phyloP scores from a whole-genome alignment of 2,113 vertebrate genomes.

The Zapornia atra region DNA sequence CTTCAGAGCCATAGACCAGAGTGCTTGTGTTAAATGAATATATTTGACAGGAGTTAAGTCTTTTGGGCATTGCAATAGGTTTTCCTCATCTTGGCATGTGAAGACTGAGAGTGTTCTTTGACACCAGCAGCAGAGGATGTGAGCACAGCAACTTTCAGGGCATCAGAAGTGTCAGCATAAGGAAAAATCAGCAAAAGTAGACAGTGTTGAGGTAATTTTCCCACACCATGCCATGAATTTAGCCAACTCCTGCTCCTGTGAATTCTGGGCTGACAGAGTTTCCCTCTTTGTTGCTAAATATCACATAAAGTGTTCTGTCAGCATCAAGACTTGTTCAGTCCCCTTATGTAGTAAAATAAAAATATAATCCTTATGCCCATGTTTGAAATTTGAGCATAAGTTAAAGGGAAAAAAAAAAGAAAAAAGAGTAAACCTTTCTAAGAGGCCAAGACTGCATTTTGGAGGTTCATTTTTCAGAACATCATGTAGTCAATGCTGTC shows the following conservation, averaged over 20 bases:
- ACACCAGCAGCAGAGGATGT: constrained; percentile 77
- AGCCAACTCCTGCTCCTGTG: constrained; percentile 60
- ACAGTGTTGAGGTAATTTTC: constrained; percentile 74
- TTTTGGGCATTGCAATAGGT: constrained; percentile 81
- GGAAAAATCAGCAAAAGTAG: constrained; percentile 73
- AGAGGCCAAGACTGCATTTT: constrained; percentile 39
- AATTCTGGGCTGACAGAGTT: constrained; percentile 57
- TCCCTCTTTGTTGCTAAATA: constrained; percentile 73
- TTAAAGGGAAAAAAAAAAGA: not conserved
- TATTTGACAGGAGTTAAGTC: constrained; percentile 80
- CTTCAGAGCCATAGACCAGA: constrained; percentile 70
- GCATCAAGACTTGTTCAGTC: constrained; percentile 43
- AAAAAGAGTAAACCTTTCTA: constrained; percentile 28
- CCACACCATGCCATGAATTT: constrained; percentile 59
- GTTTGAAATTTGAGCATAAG: constrained; percentile 51
- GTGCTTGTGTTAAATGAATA: constrained; percentile 75
- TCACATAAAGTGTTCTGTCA: constrained; percentile 73
- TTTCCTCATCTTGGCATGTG: constrained; percentile 79
- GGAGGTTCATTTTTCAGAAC: constrained; percentile 39
- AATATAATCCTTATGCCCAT: constrained; percentile 62
- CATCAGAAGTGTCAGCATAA: constrained; percentile 75
- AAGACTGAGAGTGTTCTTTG: constrained; percentile 78
- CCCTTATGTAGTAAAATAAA: constrained; percentile 64
- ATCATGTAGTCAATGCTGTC: constrained; percentile 36
- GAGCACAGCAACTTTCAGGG: constrained; percentile 76